Percentiles rank a stretch among this genome's conserved stretches.
These are phyloP conservation scores for Crotalus tigris DNA, from an alignment of 2,113 vertebrate species.

Conservation along the genomic window DNA sequence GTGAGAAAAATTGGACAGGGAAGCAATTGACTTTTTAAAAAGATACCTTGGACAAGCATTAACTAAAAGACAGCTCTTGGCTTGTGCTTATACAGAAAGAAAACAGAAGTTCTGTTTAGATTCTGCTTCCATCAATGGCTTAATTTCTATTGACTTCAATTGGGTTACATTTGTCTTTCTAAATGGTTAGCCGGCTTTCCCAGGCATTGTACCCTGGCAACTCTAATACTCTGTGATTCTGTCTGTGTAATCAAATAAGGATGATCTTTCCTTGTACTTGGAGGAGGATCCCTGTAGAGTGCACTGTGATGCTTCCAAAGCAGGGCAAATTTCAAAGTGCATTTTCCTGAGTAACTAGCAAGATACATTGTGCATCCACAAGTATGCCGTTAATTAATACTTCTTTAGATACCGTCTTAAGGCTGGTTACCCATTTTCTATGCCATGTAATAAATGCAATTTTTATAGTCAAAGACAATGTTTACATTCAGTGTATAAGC, in stretches of 20 bases:
- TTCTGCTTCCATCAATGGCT: background rate
- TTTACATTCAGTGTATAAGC: constrained; percentile 54
- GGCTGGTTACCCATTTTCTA: constrained; percentile 27
- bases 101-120: background rate
- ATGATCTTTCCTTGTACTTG: constrained; percentile 46
- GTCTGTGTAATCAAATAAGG: constrained; percentile 21
- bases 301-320: constrained; percentile 45
- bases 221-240: constrained; percentile 25
- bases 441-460: constrained; percentile 47
- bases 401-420: constrained; percentile 49
- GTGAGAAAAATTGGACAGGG: background rate
- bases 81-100: background rate
- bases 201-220: background rate
- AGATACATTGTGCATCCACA: constrained; percentile 40
- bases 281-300: constrained; percentile 55
- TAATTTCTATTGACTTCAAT: constrained; percentile 18
- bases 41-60: background rate
- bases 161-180: constrained; percentile 22
- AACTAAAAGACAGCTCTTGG: background rate
- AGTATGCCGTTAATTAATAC: constrained; percentile 43
- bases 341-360: constrained; percentile 8
- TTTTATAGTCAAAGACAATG: constrained; percentile 55
- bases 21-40: background rate
- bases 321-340: constrained; percentile 1
- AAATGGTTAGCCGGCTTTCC: constrained; percentile 9